Percentiles rank a stretch among this genome's conserved stretches.
phyloP scores from a whole-genome alignment of 2,113 vertebrate species.

The Agapornis roseicollis region DNA sequence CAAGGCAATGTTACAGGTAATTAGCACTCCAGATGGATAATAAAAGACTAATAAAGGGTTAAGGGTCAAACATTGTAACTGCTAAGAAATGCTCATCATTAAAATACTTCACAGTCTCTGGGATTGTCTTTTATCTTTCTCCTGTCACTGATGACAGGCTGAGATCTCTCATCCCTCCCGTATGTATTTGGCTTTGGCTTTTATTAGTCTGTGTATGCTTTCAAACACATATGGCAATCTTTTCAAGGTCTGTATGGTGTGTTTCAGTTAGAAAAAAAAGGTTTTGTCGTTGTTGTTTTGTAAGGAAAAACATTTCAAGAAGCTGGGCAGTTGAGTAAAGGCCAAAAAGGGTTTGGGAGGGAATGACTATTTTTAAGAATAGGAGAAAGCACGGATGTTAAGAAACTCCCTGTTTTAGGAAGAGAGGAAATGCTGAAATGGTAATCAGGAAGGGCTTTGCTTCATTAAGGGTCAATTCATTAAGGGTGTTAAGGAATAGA shows the following conservation, averaged over 20 bases:
- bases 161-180: not conserved
- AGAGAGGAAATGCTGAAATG: not conserved
- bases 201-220: not conserved
- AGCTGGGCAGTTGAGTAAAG: not conserved
- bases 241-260: not conserved
- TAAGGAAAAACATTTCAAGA: not conserved
- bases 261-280: not conserved
- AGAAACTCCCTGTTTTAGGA: not conserved
- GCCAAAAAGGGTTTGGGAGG: not conserved
- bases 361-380: not conserved
- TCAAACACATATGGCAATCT: not conserved
- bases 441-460: not conserved
- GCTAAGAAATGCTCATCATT: not conserved
- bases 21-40: constrained; percentile 5
- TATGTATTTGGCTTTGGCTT: not conserved
- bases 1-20: not conserved
- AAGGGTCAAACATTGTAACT: not conserved
- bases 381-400: not conserved
- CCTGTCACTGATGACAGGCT: not conserved
- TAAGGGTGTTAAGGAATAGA: not conserved
- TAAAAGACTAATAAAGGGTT: not conserved
- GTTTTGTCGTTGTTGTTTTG: not conserved
- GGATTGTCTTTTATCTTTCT: not conserved
- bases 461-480: not conserved
- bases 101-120: not conserved